These are phyloP conservation scores for Eremophila alpestris DNA, from an alignment of 2,797 vertebrate genomes.

Conservation along the genomic window DNA sequence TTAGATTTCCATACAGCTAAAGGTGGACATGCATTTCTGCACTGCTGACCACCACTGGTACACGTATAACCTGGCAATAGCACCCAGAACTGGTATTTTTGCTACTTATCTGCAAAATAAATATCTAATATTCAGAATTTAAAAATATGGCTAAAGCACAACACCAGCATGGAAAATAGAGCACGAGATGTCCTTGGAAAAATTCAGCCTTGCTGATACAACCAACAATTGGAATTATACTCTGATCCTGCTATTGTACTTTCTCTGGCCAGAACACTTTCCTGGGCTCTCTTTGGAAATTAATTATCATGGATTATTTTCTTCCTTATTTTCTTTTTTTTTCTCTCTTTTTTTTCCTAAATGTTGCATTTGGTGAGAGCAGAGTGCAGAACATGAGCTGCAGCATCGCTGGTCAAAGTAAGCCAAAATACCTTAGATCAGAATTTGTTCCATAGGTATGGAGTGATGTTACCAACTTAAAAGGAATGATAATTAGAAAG, in stretches of 20 bases:
- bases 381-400: neutral
- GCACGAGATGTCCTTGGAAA: neutral
- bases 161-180: neutral
- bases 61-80: accelerated
- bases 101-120: neutral
- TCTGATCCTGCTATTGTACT: neutral
- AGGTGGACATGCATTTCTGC: neutral
- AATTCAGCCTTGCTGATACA: neutral
- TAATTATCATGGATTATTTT: neutral
- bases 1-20: neutral
- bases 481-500: neutral
- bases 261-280: neutral
- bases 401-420: neutral
- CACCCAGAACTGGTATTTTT: neutral
- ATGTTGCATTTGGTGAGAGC: neutral
- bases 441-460: neutral
- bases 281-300: neutral
- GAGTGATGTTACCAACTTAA: neutral
- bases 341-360: neutral
- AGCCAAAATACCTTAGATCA: neutral
- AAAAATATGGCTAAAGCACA: neutral
- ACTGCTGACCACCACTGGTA: neutral
- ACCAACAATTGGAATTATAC: neutral
- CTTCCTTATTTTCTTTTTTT: neutral
- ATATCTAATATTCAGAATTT: neutral